A percentile compares a stretch with the other conserved stretches of the same genome.
Conservation (phyloP, 2,888 invertebrate species). For the Dicyrtomina minuta region DNA sequence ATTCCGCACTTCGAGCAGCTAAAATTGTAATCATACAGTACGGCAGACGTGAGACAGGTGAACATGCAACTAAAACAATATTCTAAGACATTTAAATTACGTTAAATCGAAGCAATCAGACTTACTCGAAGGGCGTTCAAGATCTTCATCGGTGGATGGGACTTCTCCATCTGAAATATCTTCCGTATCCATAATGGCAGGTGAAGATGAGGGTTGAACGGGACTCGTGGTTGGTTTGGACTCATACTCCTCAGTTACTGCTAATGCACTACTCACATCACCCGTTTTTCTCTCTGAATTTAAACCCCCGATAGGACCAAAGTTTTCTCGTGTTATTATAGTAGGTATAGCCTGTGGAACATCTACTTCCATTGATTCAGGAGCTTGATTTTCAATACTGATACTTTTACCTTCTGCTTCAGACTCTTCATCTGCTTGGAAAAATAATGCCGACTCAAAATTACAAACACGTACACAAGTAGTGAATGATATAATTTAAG, state of each 20-base stretch:
- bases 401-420: slow-evolving; percentile 28
- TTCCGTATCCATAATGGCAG: slow-evolving; percentile 44
- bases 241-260: slow-evolving; percentile 34
- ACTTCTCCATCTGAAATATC: slow-evolving; percentile 54
- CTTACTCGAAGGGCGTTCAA: not conserved
- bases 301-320: slow-evolving; percentile 31
- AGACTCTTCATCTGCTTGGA: slow-evolving; percentile 24
- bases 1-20: slow-evolving; percentile 4
- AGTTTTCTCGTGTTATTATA: slow-evolving; percentile 43
- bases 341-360: slow-evolving; percentile 44
- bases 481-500: not conserved
- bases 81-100: no score
- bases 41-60: no score
- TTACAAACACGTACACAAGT: no score
- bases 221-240: slow-evolving; percentile 30
- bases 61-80: no score
- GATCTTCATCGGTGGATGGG: slow-evolving; percentile 37
- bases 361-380: slow-evolving; percentile 27
- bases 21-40: no score
- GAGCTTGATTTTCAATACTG: slow-evolving; percentile 3
- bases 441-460: no score
- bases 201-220: slow-evolving; percentile 8
- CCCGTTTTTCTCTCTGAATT: slow-evolving; percentile 9
- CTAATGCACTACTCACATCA: slow-evolving; percentile 17
- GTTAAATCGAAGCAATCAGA: no score